Evolutionary conservation across 2,113 vertebrate genomes (phyloP).

Genomic region (Pseudopodoces humilis): DNA sequence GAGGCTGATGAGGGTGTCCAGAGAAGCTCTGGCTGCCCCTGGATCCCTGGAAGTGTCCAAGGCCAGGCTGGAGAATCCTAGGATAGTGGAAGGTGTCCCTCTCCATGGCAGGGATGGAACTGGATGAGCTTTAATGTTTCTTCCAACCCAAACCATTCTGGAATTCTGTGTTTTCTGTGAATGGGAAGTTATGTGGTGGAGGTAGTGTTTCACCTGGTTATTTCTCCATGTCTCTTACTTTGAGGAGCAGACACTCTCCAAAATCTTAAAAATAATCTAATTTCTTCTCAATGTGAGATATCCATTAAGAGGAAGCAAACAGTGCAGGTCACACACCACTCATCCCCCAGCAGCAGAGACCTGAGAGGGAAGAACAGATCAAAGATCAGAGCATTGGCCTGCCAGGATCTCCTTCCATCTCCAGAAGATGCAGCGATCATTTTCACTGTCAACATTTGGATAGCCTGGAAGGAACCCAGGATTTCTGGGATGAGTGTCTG

Average conservation of each 20-base stretch:
- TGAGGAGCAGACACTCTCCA: neutral
- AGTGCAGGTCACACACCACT: neutral
- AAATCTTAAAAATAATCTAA: neutral
- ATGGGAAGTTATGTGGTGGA: neutral
- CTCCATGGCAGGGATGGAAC: neutral
- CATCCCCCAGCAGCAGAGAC: neutral
- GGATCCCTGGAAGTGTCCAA: neutral
- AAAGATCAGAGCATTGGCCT: neutral
- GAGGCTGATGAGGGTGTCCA: neutral
- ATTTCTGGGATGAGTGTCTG: neutral
- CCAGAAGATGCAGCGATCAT: neutral
- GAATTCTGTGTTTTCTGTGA: neutral
- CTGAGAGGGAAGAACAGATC: neutral
- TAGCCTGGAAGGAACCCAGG: neutral
- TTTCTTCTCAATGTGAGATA: neutral
- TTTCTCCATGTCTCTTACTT: neutral
- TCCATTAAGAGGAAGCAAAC: neutral
- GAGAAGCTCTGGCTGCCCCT: neutral
- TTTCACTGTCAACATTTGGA: accelerated
- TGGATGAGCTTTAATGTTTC: neutral
- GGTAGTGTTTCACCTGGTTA: neutral
- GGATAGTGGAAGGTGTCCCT: neutral
- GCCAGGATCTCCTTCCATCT: neutral
- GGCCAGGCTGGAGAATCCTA: neutral
- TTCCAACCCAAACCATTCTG: neutral